Evolutionary conservation across 2,888 invertebrate species (phyloP).

Genomic region (Euclidia mi): DNA sequence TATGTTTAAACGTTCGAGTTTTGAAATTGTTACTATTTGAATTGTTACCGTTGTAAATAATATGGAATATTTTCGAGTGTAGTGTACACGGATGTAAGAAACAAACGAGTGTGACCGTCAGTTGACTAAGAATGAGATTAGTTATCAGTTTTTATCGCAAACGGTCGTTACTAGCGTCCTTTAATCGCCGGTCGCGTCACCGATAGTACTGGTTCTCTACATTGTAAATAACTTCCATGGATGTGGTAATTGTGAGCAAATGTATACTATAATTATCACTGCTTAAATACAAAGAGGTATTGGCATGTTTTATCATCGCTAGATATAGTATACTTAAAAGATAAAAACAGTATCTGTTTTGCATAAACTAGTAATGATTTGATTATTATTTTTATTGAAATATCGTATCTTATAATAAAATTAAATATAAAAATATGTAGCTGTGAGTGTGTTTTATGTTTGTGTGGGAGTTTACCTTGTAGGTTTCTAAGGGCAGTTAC

Average conservation of each 20-base stretch:
- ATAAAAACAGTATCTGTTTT: no score
- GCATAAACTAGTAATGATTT: no score
- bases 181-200: conserved; percentile 85
- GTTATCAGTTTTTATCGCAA: conserved; percentile 85
- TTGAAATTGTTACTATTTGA: not conserved
- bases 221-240: conserved; percentile 64
- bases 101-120: conserved; percentile 77
- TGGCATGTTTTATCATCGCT: conserved; percentile 25
- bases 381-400: no score
- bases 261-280: conserved; percentile 11
- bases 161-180: conserved; percentile 84
- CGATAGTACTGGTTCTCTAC: conserved; percentile 71
- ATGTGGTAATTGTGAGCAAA: conserved; percentile 59
- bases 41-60: conserved; percentile 19
- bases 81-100: conserved; percentile 68
- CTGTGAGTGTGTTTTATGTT: no score
- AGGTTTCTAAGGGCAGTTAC: no score
- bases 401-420: no score
- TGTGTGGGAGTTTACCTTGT: no score
- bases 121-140: conserved; percentile 84
- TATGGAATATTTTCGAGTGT: conserved; percentile 27
- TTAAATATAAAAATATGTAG: no score
- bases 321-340: not conserved
- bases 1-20: not conserved
- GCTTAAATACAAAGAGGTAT: conserved; percentile 6